A percentile compares a stretch with the other conserved stretches of the same genome.
phyloP scores from a whole-genome alignment of 2,797 vertebrate genomes.

The Podargus strigoides region DNA sequence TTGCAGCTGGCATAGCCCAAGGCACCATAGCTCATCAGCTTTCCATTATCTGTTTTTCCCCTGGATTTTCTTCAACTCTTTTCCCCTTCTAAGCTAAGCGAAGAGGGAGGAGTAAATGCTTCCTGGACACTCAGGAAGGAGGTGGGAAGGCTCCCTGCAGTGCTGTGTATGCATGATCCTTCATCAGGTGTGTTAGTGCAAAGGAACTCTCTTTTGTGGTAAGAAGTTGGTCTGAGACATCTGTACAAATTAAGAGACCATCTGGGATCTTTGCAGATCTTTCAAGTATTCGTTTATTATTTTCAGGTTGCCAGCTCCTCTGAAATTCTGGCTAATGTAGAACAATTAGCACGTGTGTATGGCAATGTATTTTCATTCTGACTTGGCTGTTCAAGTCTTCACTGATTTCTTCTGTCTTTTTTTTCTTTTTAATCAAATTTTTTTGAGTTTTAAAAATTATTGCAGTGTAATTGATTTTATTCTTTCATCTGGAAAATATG shows the following conservation, averaged over 20 bases:
- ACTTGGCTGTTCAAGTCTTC: background rate
- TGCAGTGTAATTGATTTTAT: background rate
- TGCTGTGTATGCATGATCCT: background rate
- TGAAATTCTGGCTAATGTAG: background rate
- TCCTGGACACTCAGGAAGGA: background rate
- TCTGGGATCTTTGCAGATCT: background rate
- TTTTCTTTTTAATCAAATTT: rapidly evolving
- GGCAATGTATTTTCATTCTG: background rate
- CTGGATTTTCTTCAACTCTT: background rate
- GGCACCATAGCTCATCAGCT: background rate
- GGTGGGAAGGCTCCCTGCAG: background rate
- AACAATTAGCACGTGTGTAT: background rate
- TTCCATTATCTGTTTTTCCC: background rate
- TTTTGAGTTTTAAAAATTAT: background rate
- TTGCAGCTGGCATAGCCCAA: background rate
- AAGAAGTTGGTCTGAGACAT: background rate
- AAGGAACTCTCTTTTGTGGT: background rate
- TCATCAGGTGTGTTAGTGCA: background rate
- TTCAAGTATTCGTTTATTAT: background rate
- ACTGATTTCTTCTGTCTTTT: background rate
- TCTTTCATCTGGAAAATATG: background rate
- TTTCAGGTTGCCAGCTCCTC: background rate
- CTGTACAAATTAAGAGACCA: background rate
- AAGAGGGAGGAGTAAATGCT: background rate
- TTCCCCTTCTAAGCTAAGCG: background rate